Conservation (phyloP, 1,140 invertebrate genomes). For the Papilio aristodemus region DNA sequence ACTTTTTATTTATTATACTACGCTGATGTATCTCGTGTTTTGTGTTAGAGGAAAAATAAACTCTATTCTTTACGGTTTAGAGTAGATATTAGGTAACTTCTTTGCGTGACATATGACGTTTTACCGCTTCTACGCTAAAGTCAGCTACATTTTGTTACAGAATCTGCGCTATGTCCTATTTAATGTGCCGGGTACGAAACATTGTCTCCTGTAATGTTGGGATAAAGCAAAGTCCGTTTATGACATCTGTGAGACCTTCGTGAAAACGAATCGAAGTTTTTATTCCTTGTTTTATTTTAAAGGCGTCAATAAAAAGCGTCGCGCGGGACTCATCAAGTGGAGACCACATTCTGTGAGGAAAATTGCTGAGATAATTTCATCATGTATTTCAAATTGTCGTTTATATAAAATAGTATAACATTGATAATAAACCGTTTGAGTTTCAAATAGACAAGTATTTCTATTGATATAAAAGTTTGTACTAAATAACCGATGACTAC, state of each 20-base stretch:
- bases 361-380: constrained; percentile 6
- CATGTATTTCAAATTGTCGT: constrained; percentile 6
- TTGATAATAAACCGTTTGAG: background rate
- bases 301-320: constrained; percentile 49
- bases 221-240: constrained; percentile 74
- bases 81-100: constrained; percentile 36
- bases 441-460: background rate
- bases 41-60: constrained; percentile 34
- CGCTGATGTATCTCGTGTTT: constrained; percentile 40
- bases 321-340: constrained; percentile 28
- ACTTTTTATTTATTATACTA: constrained; percentile 56
- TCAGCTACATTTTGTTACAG: constrained; percentile 65
- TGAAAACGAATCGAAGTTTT: constrained; percentile 69
- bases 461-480: too few species aligned
- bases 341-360: constrained; percentile 7
- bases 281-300: constrained; percentile 67
- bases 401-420: background rate
- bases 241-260: constrained; percentile 65
- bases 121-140: constrained; percentile 42
- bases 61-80: constrained; percentile 29
- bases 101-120: constrained; percentile 26
- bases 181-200: constrained; percentile 65
- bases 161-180: constrained; percentile 66
- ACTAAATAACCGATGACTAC: too few species aligned
- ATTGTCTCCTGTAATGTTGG: constrained; percentile 73